These are phyloP conservation scores for Lasioglossum malachurum DNA, from an alignment of 2,888 invertebrate genomes.

Conservation along the genomic window DNA sequence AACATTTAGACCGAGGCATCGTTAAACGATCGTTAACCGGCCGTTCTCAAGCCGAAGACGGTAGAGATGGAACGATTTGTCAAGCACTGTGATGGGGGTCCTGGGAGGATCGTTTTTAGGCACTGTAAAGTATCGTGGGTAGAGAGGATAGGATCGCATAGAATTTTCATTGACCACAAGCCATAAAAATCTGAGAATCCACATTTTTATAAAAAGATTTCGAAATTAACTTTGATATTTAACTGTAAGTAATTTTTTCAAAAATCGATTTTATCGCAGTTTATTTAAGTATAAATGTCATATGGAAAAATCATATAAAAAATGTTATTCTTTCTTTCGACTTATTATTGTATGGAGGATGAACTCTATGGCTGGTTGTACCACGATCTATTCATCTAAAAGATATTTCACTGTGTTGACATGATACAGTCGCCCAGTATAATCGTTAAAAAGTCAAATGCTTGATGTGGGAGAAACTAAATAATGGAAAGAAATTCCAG, in stretches of 20 bases:
- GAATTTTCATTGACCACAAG: not conserved
- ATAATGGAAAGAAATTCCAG: not conserved
- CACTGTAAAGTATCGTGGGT: constrained; percentile 47
- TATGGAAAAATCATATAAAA: not conserved
- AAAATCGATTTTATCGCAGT: not conserved
- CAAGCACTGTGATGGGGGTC: constrained; percentile 67
- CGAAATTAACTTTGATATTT: not conserved
- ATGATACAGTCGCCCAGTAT: too few species aligned
- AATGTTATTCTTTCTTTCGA: not conserved
- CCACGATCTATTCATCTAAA: too few species aligned
- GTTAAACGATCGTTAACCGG: constrained; percentile 72
- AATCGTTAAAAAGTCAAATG: not conserved
- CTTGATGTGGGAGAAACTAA: not conserved
- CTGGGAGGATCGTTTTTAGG: constrained; percentile 40
- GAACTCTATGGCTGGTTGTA: not conserved
- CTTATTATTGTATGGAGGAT: not conserved
- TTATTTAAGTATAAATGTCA: not conserved
- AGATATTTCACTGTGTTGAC: too few species aligned
- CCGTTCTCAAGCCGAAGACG: constrained; percentile 49
- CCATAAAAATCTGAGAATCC: not conserved
- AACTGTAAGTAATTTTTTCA: not conserved
- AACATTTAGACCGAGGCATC: constrained; percentile 64
- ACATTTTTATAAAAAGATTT: not conserved
- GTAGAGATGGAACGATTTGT: constrained; percentile 68
- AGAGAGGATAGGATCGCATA: constrained; percentile 15